Conservation (phyloP, 1,140 invertebrate genomes). For the Drosophila ercepeae region DNA sequence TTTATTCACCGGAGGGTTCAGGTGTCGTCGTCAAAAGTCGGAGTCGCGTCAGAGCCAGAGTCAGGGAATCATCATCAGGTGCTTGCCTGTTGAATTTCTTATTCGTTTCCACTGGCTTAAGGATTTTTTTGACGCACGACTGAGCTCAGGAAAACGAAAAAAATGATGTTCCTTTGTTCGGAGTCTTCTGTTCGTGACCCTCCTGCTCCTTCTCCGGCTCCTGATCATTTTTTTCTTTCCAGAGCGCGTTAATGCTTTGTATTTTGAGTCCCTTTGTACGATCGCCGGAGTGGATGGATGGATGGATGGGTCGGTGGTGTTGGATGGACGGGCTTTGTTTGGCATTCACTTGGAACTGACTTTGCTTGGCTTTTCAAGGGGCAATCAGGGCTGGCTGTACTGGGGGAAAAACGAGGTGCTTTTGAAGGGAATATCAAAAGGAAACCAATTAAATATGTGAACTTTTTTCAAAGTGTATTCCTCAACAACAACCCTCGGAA, state of each 20-base stretch:
- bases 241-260: slow-evolving; percentile 63
- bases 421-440: neutral
- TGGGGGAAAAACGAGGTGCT: neutral
- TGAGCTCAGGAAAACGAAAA: slow-evolving; percentile 54
- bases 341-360: slow-evolving; percentile 28
- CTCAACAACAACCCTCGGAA: slow-evolving; percentile 52
- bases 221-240: slow-evolving; percentile 39
- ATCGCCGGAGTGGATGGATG: slow-evolving; percentile 31
- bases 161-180: slow-evolving; percentile 43
- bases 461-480: slow-evolving; percentile 27
- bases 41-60: too few relatives aligned
- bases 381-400: slow-evolving; percentile 49
- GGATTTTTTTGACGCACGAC: slow-evolving; percentile 69
- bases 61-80: slow-evolving; percentile 67
- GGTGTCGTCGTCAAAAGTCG: slow-evolving; percentile 61
- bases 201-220: slow-evolving; percentile 39
- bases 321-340: slow-evolving; percentile 41
- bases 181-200: slow-evolving; percentile 10
- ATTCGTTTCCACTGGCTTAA: slow-evolving; percentile 34
- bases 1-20: slow-evolving; percentile 37
- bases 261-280: slow-evolving; percentile 23
- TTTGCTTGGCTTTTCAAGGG: slow-evolving; percentile 36
- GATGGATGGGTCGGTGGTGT: slow-evolving; percentile 30
- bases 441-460: too few relatives aligned
- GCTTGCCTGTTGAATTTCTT: slow-evolving; percentile 24